Evolutionary conservation across 2,113 vertebrate species (phyloP), one percentile per base, ranked within the genome.

Genomic region (Alligator mississippiensis): DNA sequence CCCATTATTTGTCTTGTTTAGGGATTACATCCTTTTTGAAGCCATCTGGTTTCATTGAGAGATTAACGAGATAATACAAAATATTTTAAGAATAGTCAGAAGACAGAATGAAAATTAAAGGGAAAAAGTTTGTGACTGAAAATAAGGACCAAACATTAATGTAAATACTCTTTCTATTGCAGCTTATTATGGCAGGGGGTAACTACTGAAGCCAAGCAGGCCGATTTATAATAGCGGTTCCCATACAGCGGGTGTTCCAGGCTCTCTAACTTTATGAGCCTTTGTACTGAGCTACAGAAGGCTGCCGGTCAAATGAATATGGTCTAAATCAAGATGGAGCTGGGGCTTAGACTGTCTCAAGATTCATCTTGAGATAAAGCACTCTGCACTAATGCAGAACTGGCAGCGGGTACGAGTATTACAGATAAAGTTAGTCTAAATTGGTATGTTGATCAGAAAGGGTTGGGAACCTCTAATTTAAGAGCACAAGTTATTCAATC

Each of bases 11-110:
- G 25, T 92, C 72, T 79, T 34, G 62, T 95, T 85, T 91, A 81
- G 85, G 84, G 59, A 70, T 54, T 72, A 70, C 81, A 95, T 92
- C 89, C 89, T 89, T 84, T 85, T 70, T 76, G 75, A 38, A 94
- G 81, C 85, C 81, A 91, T 89, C 89, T 84, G 93, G 85, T 91
- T 79, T 85, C 83, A 28, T 55, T 1, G 81, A 80, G 83, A 87
- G 77, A 82, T 47, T 47, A 47, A 80, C 12, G 64, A 55, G 89
- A 62, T 79, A 55, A 10, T 15, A 61, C 58, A 17, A 58, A 93
- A 24, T 76, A 30, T 89, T 92, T 83, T 57, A 85, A 61, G 19
- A 74, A 22, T 34, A 25, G 79, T 70, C 72, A 79, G 75, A 90
- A 61, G 64, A 64, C 75, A 14, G 34, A 25, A 66, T 4, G 9